Conservation (phyloP, 2,113 vertebrate species). For the rat (Rattus norvegicus) region DNA sequence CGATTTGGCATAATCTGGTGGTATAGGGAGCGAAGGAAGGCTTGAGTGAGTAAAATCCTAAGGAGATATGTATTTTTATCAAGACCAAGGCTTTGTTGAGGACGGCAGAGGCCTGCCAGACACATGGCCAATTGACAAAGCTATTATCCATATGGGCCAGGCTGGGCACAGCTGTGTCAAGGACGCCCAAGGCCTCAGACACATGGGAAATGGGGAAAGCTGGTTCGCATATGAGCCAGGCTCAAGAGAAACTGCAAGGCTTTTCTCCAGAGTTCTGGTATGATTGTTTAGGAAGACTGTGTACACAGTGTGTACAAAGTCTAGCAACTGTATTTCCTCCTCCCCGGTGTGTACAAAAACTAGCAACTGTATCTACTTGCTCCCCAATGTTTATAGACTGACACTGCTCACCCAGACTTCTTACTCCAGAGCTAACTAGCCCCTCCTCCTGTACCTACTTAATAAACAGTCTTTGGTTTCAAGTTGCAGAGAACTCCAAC, state of each 20-base stretch:
- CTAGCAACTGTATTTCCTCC: too few relatives aligned
- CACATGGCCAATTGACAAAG: background rate
- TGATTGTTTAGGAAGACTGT: background rate
- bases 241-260: background rate
- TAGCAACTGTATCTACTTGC: background rate
- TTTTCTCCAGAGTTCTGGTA: background rate
- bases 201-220: background rate
- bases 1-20: background rate
- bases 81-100: background rate
- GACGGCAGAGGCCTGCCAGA: background rate
- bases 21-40: background rate
- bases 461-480: background rate
- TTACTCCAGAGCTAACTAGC: background rate
- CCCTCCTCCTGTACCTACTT: background rate
- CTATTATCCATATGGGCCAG: background rate
- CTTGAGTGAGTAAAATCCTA: background rate
- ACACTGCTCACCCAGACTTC: background rate
- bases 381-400: background rate
- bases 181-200: background rate
- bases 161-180: background rate
- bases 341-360: background rate
- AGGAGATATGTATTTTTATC: too few relatives aligned
- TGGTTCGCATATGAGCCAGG: background rate
- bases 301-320: too few relatives aligned
- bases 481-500: background rate